Evolutionary conservation across 2,797 vertebrate species (phyloP), one percentile per base, ranked within the genome.

Genomic region (Apogon hyalosoma): DNA sequence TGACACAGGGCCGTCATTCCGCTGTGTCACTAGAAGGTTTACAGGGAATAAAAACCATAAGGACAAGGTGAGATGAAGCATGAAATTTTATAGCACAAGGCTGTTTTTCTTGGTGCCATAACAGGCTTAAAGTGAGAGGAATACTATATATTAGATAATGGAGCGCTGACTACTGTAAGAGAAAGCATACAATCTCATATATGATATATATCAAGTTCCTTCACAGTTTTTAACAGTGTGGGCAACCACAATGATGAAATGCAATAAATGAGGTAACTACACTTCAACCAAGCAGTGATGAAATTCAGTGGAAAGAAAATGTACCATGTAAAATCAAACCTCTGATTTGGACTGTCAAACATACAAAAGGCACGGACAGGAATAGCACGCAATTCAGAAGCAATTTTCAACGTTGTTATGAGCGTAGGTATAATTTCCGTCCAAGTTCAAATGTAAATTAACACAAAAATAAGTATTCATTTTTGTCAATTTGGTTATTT

Each of bases 1-100:
- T 89, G 91, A 92, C 91, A 92, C 63, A 28, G 73, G 71, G 82
- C 84, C 49, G 73, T 87, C 87, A 87, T 79, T 87, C 80, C 45
- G 50, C 77, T 70, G 78, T 87, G 83, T 81, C 81, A 79, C 75
- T 85, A 66, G 73, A 77, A 82, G 84, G 82, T 92, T 92, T 87
- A 79, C 66, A 33, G 70, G 48, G 57, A 76, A 80, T 81, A 73
- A 85, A 88, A 86, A 56, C 51, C 70, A 73, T 73, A 46, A 69
- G 80, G 86, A 86, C 82, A 88, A 83, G 81, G 77, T 77, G 77
- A 87, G 73, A 85, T 69, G 59, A 63, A 66, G 83, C 80, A 59
- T 80, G 77, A 87, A 72, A 84, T 80, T 75, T 68, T 52, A 79
- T 51, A 69, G 67, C 55, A 69, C 40, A 18, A 55, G 66, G 55